Conservation (phyloP, 2,888 invertebrate genomes). For the Apodemia mormo region DNA sequence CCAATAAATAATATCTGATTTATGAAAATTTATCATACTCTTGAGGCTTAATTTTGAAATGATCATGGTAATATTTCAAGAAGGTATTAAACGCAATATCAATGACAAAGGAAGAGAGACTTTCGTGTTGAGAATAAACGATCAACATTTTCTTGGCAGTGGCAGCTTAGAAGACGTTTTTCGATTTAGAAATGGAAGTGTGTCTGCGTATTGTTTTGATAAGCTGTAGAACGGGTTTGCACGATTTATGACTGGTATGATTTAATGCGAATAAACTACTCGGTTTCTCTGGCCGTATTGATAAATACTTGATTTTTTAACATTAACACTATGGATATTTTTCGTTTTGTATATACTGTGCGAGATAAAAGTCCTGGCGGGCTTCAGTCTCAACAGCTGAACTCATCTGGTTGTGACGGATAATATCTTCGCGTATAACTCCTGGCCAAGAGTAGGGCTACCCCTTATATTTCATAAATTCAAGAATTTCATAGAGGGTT, state of each 20-base stretch:
- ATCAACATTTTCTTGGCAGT: slow-evolving; percentile 46
- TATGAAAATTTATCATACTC: slow-evolving; percentile 80
- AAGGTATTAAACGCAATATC: slow-evolving; percentile 48
- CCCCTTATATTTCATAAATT: not conserved
- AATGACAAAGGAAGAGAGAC: slow-evolving; percentile 55
- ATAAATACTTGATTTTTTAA: slow-evolving; percentile 72
- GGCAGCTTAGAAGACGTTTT: slow-evolving; percentile 60
- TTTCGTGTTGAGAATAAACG: slow-evolving; percentile 54
- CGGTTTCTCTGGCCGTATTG: slow-evolving; percentile 69
- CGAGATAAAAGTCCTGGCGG: not conserved
- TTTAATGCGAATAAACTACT: slow-evolving; percentile 82
- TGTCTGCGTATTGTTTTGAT: slow-evolving; percentile 83
- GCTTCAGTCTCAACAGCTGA: slow-evolving; percentile 13
- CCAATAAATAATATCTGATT: slow-evolving; percentile 78
- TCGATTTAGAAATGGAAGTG: slow-evolving; percentile 65
- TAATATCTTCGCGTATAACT: slow-evolving; percentile 1
- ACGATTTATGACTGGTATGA: slow-evolving; percentile 79
- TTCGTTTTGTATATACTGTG: slow-evolving; percentile 29
- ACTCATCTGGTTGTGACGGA: slow-evolving; percentile 8
- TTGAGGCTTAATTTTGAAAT: slow-evolving; percentile 81
- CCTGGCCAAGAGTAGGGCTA: slow-evolving; percentile 3
- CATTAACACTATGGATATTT: slow-evolving; percentile 42
- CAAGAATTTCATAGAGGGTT: no score
- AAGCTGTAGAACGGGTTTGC: slow-evolving; percentile 80
- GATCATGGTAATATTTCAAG: slow-evolving; percentile 49